Base-by-base conservation (phyloP, 2,888 invertebrate genomes). In the Parapristionchus giblindavisi region DNA sequence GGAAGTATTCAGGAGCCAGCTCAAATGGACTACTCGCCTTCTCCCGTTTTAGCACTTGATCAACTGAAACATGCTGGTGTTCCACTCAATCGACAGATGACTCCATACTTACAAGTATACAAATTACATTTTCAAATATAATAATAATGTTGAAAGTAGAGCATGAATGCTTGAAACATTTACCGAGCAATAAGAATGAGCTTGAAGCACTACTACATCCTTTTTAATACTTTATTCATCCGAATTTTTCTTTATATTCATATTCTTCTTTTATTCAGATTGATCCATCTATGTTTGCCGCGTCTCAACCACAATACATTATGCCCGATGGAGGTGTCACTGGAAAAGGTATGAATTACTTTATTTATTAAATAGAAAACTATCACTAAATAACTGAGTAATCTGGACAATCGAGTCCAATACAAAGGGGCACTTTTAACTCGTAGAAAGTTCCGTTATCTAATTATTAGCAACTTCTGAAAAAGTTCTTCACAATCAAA, bases 251-350 rank as follows among this genome's bases (percentile, higher is more conserved):
- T 27, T 27, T 14, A 24, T 29, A 3, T 48, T 54, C n/a, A 54
- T 6, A 24, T n/a, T n/a, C n/a, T n/a, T n/a, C n/a, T n/a, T n/a
- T n/a, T n/a, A n/a, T n/a, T n/a, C 43, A 86, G 85, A 84, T 86
- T 81, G 86, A 86, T 78, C 86, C 85, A 17, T 84, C 85, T 14
- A 84, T 87, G 77, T 87, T 87, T 70, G 78, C 77, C 29, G 77
- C 80, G 21, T 80, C 83, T 51, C 77, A 79, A 54, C 86, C 87
- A 14, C 84, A 87, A 72, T 87, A 87, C 77, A 84, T 87, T 58
- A 84, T 85, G 81, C 85, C 85, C 4, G 87, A 87, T 40, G 85
- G 85, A 8, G 83, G 84, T 79, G 79, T 71, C 71, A 75, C 70
- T 27, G 75, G 73, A n/a, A 73, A 73, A 38, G 73, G 73, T 71